Evolutionary conservation across 2,888 invertebrate genomes (phyloP), one percentile per base, ranked within the genome.

Genomic region (Rhamnusium bicolor): DNA sequence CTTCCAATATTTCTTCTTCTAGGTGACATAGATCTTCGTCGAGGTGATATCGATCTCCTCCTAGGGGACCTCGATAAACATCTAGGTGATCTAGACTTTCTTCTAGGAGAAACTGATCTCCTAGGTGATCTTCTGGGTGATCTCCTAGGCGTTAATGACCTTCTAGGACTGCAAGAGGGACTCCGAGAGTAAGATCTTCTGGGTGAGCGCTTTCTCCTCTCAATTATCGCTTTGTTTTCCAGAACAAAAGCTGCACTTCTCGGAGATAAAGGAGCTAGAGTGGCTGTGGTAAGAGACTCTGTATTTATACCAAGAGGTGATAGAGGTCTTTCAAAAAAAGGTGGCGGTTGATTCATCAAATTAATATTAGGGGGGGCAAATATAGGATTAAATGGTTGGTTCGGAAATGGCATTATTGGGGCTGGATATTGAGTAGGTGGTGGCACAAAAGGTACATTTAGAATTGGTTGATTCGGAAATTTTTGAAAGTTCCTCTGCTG

Each of bases 161-260:
- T 53, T 27, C 74, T 62, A 8, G 73, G 74, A 14, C 76, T 76
- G 8, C 73, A 27, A 27, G 74, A 86, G 3, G 86, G 87, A 69
- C 86, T 88, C n/a, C 88, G 84, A 12, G 89, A 88, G 73, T 86
- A 87, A 5, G 88, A 89, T 65, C 88, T 81, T 8, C 86, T 79
- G 3, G 86, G 86, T 10, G 86, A 87, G 40, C 87, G 82, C 82
- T 85, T 87, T 54, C 88, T 78, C 71, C 86, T 85, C 68, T 88
- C 88, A n/a, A 89, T 84, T 21, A 88, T 88, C 29, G 87, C 87
- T 16, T 87, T 84, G 77, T 89, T 89, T 80, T 88, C 83, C 65
- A 88, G 72, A 6, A 89, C 89, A 76, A 89, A 89, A 14, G 88
- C 87, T 6, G 88, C 88, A 77, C 88, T 88, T 78, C 88, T 81